A percentile compares a stretch with the other conserved stretches of the same genome.
These are phyloP conservation scores for Microtus montanus DNA, from an alignment of 2,113 vertebrate species.

Conservation along the genomic window DNA sequence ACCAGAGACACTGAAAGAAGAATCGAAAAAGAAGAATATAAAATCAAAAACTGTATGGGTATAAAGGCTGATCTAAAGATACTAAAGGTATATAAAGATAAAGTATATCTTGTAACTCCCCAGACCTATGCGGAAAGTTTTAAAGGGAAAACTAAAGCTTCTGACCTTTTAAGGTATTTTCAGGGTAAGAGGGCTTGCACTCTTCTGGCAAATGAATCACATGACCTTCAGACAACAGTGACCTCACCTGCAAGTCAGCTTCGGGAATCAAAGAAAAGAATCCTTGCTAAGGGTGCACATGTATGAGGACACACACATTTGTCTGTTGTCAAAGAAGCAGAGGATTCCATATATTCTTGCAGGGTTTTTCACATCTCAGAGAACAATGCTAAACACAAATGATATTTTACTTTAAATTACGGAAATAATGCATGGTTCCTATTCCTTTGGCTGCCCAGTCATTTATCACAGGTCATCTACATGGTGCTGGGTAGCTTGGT, in stretches of 20 bases:
- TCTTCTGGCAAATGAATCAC: background rate
- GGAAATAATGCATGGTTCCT: constrained; percentile 62
- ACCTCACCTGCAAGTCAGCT: background rate
- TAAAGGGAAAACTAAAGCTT: constrained; percentile 47
- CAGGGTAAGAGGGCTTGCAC: background rate
- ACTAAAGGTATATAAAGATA: too few relatives aligned
- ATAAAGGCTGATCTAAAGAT: background rate
- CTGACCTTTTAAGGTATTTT: constrained; percentile 30
- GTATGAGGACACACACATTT: background rate
- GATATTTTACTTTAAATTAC: constrained; percentile 51
- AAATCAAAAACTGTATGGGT: background rate
- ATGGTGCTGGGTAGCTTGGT: constrained; percentile 65
- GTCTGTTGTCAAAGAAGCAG: background rate
- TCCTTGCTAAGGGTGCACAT: background rate
- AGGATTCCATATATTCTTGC: constrained; percentile 3
- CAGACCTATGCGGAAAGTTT: background rate
- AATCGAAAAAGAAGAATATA: background rate
- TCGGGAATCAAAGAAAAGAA: constrained; percentile 18
- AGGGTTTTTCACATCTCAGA: constrained; percentile 41
- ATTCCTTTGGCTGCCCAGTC: constrained; percentile 65
- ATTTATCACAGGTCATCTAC: constrained; percentile 78
- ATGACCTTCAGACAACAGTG: background rate
- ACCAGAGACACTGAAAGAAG: constrained; percentile 7
- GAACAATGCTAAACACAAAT: constrained; percentile 66
- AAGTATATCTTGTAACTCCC: background rate